Conservation (phyloP, 2,888 invertebrate species). For the Clunio marinus region DNA sequence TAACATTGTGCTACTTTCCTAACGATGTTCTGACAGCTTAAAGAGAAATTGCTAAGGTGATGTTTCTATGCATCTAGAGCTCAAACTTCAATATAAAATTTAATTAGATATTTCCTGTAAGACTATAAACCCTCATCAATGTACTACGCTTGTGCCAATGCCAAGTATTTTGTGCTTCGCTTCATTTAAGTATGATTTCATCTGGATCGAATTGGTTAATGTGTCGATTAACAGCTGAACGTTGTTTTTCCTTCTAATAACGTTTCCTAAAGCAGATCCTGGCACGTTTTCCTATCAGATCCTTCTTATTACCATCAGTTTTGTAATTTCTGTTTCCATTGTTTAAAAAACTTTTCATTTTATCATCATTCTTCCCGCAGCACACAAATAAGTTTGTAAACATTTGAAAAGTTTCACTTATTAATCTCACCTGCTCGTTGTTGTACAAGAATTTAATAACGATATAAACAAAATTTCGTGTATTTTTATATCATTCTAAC, state of each 20-base stretch:
- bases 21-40: too few species aligned
- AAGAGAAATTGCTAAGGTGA: too few species aligned
- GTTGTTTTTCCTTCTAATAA: background rate
- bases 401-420: background rate
- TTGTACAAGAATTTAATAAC: too few species aligned
- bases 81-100: too few species aligned
- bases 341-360: constrained; percentile 2
- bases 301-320: background rate
- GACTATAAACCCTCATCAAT: background rate
- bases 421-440: background rate
- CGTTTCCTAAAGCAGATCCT: background rate
- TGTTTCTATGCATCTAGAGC: too few species aligned
- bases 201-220: background rate
- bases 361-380: background rate
- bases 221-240: background rate
- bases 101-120: background rate
- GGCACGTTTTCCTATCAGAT: background rate
- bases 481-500: too few species aligned
- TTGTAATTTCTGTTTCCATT: background rate
- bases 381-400: background rate
- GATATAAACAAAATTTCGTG: too few species aligned
- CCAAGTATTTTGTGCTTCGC: background rate
- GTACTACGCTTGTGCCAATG: background rate
- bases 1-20: too few species aligned
- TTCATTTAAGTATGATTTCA: too few species aligned